A percentile compares a stretch with the other conserved stretches of the same genome.
Evolutionary conservation across 2,113 vertebrate genomes (phyloP).

Genomic region (Vombatus ursinus): DNA sequence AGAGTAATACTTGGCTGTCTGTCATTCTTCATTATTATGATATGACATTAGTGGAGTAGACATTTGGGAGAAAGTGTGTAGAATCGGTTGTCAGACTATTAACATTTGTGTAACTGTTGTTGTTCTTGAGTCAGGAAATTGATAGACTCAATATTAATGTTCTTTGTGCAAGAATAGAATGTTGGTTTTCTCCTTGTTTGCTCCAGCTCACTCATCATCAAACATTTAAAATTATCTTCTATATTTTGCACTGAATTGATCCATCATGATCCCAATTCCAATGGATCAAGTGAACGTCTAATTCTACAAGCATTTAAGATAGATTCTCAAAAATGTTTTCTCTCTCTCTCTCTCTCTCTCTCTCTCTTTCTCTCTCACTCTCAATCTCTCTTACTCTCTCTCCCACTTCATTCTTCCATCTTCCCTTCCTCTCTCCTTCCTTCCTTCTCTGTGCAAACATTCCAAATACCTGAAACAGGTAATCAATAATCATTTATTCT

Average conservation of each 20-base stretch:
- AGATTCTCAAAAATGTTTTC: background rate
- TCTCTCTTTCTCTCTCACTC: too few species aligned
- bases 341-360: too few species aligned
- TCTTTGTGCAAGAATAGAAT: background rate
- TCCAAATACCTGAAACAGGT: background rate
- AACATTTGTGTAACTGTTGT: background rate
- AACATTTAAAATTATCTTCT: background rate
- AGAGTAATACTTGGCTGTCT: background rate
- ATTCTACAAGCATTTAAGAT: background rate
- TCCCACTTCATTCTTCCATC: too few species aligned
- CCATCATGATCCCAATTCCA: background rate
- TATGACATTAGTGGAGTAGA: background rate
- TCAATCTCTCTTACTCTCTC: too few species aligned
- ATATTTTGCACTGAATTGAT: background rate
- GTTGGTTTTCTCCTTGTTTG: background rate
- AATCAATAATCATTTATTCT: background rate
- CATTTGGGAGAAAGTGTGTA: background rate
- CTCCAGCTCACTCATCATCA: background rate
- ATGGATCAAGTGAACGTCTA: background rate
- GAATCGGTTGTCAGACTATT: background rate
- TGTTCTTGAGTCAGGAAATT: background rate
- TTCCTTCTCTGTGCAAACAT: background rate
- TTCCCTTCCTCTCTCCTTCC: too few species aligned
- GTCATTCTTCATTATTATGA: background rate
- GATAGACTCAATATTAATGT: background rate